Evolutionary conservation across 2,113 vertebrate species (phyloP).

Genomic region (Lonchura striata): DNA sequence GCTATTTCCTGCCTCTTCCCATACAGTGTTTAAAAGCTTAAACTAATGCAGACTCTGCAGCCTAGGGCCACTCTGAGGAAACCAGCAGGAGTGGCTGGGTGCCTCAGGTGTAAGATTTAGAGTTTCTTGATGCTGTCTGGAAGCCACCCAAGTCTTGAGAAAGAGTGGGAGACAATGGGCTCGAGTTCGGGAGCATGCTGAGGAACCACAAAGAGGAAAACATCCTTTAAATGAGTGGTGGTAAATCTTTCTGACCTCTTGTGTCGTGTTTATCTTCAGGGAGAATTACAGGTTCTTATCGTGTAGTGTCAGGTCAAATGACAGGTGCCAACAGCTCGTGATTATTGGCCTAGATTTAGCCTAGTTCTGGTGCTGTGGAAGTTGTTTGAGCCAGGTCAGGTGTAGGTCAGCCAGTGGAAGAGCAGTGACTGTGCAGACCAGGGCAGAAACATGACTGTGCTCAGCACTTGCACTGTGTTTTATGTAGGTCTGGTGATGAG

Average conservation of each 20-base stretch:
- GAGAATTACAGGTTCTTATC: background rate
- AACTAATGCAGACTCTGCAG: background rate
- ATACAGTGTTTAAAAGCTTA: background rate
- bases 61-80: background rate
- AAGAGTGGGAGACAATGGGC: background rate
- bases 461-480: background rate
- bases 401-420: background rate
- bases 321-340: background rate
- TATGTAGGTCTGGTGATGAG: fast-evolving
- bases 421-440: background rate
- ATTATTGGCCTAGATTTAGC: background rate
- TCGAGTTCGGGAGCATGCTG: fast-evolving
- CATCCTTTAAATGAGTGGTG: background rate
- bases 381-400: background rate
- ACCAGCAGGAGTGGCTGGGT: background rate
- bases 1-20: background rate
- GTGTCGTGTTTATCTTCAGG: background rate
- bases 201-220: background rate
- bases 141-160: background rate
- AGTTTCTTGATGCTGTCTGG: background rate
- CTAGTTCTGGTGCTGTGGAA: background rate
- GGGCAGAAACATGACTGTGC: background rate
- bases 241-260: background rate
- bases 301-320: background rate
- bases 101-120: conserved; percentile 6